phyloP scores from a whole-genome alignment of 2,888 invertebrate species.

The Dryobota labecula region DNA sequence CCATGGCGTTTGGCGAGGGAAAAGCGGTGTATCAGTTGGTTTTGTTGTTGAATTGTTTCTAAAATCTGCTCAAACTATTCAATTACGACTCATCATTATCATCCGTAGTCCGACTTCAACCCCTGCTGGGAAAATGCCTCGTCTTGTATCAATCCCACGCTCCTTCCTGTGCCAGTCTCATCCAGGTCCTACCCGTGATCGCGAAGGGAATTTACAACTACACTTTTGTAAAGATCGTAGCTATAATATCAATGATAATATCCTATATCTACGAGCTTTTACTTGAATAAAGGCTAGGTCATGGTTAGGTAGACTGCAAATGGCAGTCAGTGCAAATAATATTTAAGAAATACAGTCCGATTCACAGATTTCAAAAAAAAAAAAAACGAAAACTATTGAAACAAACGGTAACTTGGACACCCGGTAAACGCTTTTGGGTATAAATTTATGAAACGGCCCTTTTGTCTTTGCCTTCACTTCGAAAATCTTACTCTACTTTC shows the following conservation, averaged over 20 bases:
- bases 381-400: background rate
- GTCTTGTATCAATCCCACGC: too few species aligned
- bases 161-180: too few species aligned
- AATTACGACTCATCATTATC: too few species aligned
- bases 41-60: constrained; percentile 1
- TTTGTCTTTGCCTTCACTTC: background rate
- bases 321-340: too few species aligned
- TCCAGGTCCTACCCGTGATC: too few species aligned
- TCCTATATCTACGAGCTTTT: background rate
- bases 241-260: too few species aligned
- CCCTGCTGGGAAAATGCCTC: too few species aligned
- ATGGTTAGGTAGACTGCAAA: background rate
- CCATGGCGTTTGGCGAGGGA: background rate
- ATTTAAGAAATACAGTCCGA: too few species aligned
- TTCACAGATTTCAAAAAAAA: background rate
- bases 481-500: background rate
- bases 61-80: background rate
- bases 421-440: background rate
- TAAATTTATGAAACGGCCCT: background rate
- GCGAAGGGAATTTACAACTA: too few species aligned
- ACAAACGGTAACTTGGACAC: too few species aligned
- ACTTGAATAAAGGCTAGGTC: background rate
- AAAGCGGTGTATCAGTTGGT: background rate
- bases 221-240: too few species aligned
- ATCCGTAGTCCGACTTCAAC: too few species aligned